Base-by-base conservation (phyloP, 2,113 vertebrate species). In the Melanotaenia duboulayi region DNA sequence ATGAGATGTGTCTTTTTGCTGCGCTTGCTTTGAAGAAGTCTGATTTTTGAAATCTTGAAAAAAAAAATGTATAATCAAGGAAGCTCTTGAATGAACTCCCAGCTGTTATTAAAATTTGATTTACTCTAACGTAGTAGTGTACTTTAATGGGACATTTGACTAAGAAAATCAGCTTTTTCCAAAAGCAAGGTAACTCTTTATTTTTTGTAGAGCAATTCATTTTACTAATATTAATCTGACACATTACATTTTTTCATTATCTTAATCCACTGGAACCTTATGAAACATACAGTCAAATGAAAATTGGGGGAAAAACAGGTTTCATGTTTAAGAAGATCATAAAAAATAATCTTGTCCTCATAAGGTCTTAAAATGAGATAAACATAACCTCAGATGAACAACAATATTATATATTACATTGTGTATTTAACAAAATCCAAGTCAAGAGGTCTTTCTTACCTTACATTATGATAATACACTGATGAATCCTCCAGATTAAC, bases 1-100 rank as follows among this genome's bases (percentile, higher is more conserved):
- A 54, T 66, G 65, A 76, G 65, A 63, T 50, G 13, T 64, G 50
- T 67, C 40, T 55, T 70, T 49, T 63, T 71, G 42, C 54, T 74
- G 71, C 40, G 24, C 71, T 80, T 63, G 56, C 48, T 73, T 62
- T 76, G 57, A 72, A 46, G 22, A 23, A 46, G 35, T 20, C 64
- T 54, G 56, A 69, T 65, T 28, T 22, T 55, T 74, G 11, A 55
- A 46, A 78, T 52, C 11, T 49, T 68, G 78, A 48, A 68, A 76
- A 48, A 68, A 76, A 73, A 61, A 51, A 46, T 19, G 2, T 48
- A 48, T 25, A 48, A 40, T 60, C 17, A 20, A 20, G n/a, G 7
- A 58, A 9, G 20, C 35, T 25, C n/a, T 20, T 66, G 56, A 66
- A 55, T 80, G 23, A 65, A 71, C 46, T 49, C 42, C n/a, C 2